Evolutionary conservation across 1,140 invertebrate genomes (phyloP).

Genomic region (Drosophila takahashii): DNA sequence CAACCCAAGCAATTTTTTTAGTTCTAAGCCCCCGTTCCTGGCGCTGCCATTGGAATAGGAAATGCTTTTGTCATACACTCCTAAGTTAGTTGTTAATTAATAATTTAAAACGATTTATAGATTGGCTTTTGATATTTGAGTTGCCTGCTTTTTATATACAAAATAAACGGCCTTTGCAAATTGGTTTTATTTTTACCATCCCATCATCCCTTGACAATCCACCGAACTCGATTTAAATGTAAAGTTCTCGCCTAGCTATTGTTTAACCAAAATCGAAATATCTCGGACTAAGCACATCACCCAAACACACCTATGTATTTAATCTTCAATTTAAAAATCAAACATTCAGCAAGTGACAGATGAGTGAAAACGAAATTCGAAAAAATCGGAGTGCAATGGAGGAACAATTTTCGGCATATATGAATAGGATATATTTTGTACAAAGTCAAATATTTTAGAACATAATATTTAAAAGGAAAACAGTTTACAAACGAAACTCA

Average conservation of each 20-base stretch:
- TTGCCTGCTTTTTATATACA: slow-evolving; percentile 55
- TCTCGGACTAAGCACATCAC: slow-evolving; percentile 30
- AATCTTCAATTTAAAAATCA: slow-evolving; percentile 47
- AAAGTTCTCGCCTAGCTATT: slow-evolving; percentile 29
- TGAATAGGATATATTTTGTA: slow-evolving; percentile 76
- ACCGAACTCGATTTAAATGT: slow-evolving; percentile 58
- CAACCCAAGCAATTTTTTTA: slow-evolving; percentile 67
- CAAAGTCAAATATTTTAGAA: slow-evolving; percentile 80
- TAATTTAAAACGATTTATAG: slow-evolving; percentile 52
- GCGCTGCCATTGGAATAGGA: slow-evolving; percentile 62
- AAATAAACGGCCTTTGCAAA: slow-evolving; percentile 69
- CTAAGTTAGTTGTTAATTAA: slow-evolving; percentile 78
- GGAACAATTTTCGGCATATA: slow-evolving; percentile 83
- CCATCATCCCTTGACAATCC: slow-evolving; percentile 65
- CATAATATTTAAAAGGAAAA: slow-evolving; percentile 61
- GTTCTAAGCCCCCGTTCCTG: slow-evolving; percentile 65
- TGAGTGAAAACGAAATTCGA: slow-evolving; percentile 63
- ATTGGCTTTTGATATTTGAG: slow-evolving; percentile 58
- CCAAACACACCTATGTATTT: slow-evolving; percentile 13
- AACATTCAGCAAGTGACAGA: slow-evolving; percentile 45
- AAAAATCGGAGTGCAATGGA: slow-evolving; percentile 62
- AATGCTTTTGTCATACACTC: slow-evolving; percentile 79
- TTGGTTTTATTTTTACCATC: slow-evolving; percentile 27
- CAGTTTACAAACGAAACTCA: slow-evolving; percentile 70
- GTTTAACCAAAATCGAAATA: slow-evolving; percentile 33